Evolutionary conservation across 2,113 vertebrate genomes (phyloP), one percentile per base, ranked within the genome.

Genomic region (Channa maculata): DNA sequence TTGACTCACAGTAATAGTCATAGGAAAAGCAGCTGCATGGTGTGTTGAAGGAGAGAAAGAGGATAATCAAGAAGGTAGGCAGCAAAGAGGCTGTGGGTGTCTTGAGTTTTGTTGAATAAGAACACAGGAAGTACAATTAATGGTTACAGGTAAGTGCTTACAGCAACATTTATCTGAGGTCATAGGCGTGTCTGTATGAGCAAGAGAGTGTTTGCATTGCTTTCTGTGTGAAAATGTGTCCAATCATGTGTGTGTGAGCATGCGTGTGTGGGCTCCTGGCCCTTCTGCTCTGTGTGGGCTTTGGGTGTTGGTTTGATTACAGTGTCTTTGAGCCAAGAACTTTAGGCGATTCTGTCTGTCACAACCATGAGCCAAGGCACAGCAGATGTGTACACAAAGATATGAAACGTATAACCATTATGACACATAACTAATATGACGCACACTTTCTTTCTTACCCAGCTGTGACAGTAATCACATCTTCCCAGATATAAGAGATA

Each of bases 241-340:
- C 14, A 51, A 33, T 63, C 44, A 63, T 64, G 62, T 39, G 46
- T 6, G 61, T 55, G 57, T 15, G 48, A 55, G 54, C 55, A 65
- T 34, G 62, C 24, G 54, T 64, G 67, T 60, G 83, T 63, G 82
- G 77, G 82, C 48, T 54, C 67, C 75, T 67, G 77, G 66, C 79
- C 81, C 74, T 68, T 76, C 74, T 69, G 57, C 65, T 74, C 45
- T 69, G 72, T 87, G 88, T 87, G 84, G 86, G 80, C 49, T 87
- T 66, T 82, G 85, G 84, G 86, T 89, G 90, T 88, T 86, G 77
- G 87, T 84, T 86, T 87, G 81, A 91, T 90, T 88, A 79, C 66
- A 77, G 76, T 41, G 74, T 69, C 74, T 83, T 24, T 8, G 58
- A 73, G 79, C 68, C 76, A 78, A 76, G 73, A 88, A 85, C 68